Base-by-base conservation (phyloP, 1,140 invertebrate species). In the Nasonia longicornis region DNA sequence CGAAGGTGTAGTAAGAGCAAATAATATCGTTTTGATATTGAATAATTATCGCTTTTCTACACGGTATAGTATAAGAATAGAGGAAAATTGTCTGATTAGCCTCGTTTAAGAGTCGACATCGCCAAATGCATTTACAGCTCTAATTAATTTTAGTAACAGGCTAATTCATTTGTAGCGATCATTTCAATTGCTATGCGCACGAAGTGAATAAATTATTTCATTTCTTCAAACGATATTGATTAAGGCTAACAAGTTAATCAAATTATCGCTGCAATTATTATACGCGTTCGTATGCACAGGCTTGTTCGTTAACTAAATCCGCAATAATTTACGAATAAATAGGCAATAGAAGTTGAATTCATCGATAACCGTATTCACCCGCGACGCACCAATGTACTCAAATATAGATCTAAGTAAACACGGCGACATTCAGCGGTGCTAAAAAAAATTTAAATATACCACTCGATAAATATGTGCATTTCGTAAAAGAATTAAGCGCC, bases 161-260 rank as follows among this genome's bases (percentile, higher is more conserved):
- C 16, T 58, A 58, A 58, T 58, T 58, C 20, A 58, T 58, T 58
- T 58, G 52, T 58, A n/a, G 20, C 52, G 52, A 58, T n/a, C 52
- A 16, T n/a, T 58, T n/a, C 52, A 58, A 58, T 58, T 58, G 52
- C 2, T n/a, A 58, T 58, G 16, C 52, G 3, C 20, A n/a, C 20
- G 52, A 58, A 20, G 16, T 20, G 52, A 58, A 58, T 58, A 58
- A n/a, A 58, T 58, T 58, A 58, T n/a, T 58, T 58, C 16, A 58
- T 58, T 58, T n/a, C 52, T 58, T 58, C 52, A 58, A 58, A 58
- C 52, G 52, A 58, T 58, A 58, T n/a, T 58, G 52, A 58, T 58
- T 58, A 58, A 58, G 52, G 52, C 52, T 58, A 58, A n/a, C 16
- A 16, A 58, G 20, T n/a, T 58, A 14, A 58, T n/a, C 52, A 14